phyloP scores from a whole-genome alignment of 2,113 vertebrate genomes.

The Nasalis larvatus region DNA sequence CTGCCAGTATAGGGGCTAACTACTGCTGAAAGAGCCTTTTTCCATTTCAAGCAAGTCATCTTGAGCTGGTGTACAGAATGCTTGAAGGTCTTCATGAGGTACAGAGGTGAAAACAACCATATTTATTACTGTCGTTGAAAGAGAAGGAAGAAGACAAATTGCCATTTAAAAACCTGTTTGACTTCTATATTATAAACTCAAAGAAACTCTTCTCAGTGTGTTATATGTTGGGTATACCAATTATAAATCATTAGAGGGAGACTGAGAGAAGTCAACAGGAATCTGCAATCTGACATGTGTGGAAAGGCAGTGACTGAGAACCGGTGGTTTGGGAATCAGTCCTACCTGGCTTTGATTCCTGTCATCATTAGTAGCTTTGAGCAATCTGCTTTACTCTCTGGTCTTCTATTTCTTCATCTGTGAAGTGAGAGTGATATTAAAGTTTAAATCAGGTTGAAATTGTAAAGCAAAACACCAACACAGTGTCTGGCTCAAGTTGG shows the following conservation, averaged over 20 bases:
- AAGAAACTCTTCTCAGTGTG: background rate
- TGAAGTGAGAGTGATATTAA: background rate
- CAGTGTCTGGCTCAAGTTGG: background rate
- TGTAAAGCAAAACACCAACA: background rate
- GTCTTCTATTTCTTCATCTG: background rate
- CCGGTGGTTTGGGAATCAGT: background rate
- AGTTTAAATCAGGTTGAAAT: background rate
- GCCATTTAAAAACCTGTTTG: background rate
- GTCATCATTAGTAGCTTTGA: background rate
- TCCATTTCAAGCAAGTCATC: background rate
- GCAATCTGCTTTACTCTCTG: background rate
- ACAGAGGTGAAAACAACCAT: background rate
- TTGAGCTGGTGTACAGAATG: background rate
- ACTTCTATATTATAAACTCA: background rate
- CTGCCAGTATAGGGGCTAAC: fast-evolving
- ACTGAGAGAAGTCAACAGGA: background rate
- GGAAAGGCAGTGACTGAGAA: background rate
- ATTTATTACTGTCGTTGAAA: background rate
- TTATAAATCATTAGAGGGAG: background rate
- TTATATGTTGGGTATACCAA: background rate
- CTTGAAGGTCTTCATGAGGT: background rate
- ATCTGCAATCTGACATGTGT: background rate
- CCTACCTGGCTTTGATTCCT: background rate
- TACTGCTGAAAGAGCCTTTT: background rate
- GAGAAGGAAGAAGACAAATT: background rate